phyloP scores from a whole-genome alignment of 2,113 vertebrate species.

The Trachemys scripta region DNA sequence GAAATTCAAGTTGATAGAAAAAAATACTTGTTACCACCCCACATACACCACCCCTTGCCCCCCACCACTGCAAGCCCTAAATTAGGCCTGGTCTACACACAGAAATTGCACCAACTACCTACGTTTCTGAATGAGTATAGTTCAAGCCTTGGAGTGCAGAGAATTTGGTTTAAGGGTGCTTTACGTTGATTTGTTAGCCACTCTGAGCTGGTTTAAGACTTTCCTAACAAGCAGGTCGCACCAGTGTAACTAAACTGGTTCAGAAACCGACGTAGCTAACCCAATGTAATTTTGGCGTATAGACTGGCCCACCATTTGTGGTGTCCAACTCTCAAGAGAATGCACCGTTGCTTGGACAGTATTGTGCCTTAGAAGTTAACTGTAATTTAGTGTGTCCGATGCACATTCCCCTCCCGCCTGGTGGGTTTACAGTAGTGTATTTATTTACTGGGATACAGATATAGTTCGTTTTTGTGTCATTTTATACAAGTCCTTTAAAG shows the following conservation, averaged over 20 bases:
- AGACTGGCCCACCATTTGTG: neutral
- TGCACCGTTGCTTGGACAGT: neutral
- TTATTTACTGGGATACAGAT: neutral
- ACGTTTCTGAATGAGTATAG: neutral
- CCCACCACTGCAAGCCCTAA: neutral
- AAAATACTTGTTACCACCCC: neutral
- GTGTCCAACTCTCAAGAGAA: neutral
- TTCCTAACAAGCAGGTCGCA: accelerated
- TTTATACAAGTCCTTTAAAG: too few species aligned
- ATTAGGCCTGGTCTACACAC: neutral
- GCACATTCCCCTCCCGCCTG: neutral
- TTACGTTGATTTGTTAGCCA: neutral
- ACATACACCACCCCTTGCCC: too few species aligned
- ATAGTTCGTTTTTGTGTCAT: neutral
- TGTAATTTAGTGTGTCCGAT: neutral
- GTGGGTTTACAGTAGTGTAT: neutral
- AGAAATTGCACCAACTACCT: neutral
- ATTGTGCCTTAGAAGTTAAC: too few species aligned
- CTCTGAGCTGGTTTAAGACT: neutral
- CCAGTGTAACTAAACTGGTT: neutral
- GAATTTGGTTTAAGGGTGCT: neutral
- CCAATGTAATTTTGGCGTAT: accelerated
- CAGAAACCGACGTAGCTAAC: neutral
- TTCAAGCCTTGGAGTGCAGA: neutral
- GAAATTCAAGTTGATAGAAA: neutral